Conservation (phyloP, 2,113 vertebrate genomes). For the Syngnathus scovelli region DNA sequence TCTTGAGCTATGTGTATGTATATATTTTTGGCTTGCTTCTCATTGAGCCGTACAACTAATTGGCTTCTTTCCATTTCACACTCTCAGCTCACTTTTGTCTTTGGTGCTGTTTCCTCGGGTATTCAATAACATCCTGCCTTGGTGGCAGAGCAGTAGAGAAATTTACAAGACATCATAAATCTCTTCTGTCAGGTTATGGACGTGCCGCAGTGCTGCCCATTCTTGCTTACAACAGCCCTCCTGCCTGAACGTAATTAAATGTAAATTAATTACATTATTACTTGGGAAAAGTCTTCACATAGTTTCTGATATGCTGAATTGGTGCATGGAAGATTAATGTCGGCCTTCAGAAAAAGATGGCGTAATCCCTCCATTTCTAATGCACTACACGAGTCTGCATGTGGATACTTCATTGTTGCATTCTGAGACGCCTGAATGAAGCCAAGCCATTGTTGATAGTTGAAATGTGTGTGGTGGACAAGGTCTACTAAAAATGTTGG, state of each 20-base stretch:
- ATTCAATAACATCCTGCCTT: constrained; percentile 18
- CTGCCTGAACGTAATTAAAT: constrained; percentile 46
- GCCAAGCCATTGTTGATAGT: constrained; percentile 5
- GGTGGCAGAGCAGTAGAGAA: constrained; percentile 1
- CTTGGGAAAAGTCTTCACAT: constrained; percentile 33
- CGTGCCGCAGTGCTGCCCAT: constrained; percentile 15
- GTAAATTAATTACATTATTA: constrained; percentile 50
- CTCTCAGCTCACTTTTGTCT: constrained; percentile 22
- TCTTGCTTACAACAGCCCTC: constrained; percentile 36
- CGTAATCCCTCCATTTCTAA: neutral
- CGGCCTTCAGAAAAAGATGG: neutral
- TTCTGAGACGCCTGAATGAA: neutral
- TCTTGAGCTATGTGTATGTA: neutral
- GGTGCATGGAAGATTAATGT: constrained; percentile 43
- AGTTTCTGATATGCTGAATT: constrained; percentile 35
- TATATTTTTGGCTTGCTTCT: neutral
- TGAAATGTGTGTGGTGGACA: constrained; percentile 10
- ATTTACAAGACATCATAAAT: constrained; percentile 28
- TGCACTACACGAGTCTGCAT: neutral
- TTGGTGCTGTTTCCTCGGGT: constrained; percentile 10
- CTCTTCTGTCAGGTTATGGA: constrained; percentile 20
- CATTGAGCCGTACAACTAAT: neutral
- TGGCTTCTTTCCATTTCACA: constrained; percentile 6
- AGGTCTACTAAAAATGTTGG: neutral
- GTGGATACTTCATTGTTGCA: neutral